Evolutionary conservation across 2,888 invertebrate genomes (phyloP).

Genomic region (Cepaea hortensis): DNA sequence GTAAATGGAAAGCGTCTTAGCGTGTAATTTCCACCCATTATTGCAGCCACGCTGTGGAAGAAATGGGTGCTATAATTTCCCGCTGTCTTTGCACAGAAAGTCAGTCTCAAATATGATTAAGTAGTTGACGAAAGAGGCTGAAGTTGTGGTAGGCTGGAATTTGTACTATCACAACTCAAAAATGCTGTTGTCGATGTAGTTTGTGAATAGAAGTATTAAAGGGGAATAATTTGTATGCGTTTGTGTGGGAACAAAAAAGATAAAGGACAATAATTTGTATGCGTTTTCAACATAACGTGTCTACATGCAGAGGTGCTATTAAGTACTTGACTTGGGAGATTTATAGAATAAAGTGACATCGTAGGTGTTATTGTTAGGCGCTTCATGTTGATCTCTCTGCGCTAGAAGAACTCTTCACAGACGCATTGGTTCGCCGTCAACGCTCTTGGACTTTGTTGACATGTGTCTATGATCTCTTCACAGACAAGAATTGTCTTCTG

Average conservation of each 20-base stretch:
- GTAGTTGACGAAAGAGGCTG: background rate
- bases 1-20: conserved; percentile 12
- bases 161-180: background rate
- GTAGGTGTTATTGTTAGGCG: too few relatives aligned
- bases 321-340: too few relatives aligned
- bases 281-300: too few relatives aligned
- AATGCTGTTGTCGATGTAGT: background rate
- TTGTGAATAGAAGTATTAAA: background rate
- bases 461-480: background rate
- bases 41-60: background rate
- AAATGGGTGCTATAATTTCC: conserved; percentile 8
- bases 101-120: conserved; percentile 19
- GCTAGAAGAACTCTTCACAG: too few relatives aligned
- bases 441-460: background rate
- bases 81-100: background rate
- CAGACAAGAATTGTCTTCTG: background rate
- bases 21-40: conserved; percentile 28
- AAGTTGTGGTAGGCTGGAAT: background rate
- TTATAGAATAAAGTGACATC: too few relatives aligned
- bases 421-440: too few relatives aligned
- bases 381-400: too few relatives aligned
- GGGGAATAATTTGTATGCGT: background rate
- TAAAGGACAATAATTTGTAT: background rate
- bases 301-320: too few relatives aligned
- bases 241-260: background rate